A percentile compares a stretch with the other conserved stretches of the same genome.
phyloP scores from a whole-genome alignment of 2,888 invertebrate genomes.

The Nomada lathburiana region DNA sequence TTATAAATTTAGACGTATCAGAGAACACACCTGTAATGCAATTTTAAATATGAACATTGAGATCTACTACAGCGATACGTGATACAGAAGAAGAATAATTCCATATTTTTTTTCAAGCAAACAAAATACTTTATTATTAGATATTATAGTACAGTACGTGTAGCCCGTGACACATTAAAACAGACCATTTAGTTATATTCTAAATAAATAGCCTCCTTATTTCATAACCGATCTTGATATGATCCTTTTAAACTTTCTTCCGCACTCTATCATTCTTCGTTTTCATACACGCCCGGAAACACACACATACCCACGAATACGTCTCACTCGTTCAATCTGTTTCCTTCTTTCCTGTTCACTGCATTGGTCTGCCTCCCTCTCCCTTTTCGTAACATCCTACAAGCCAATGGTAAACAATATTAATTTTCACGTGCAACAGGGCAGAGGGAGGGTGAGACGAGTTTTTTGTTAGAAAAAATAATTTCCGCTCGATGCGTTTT shows the following conservation, averaged over 20 bases:
- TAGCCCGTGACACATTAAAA: constrained; percentile 85
- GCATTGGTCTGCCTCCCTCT: constrained; percentile 23
- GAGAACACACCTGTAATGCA: too few species aligned
- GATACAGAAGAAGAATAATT: background rate
- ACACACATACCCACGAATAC: background rate
- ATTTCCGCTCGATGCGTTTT: constrained; percentile 59
- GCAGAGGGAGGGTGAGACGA: constrained; percentile 68
- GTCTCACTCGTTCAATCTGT: constrained; percentile 41
- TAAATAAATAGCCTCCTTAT: constrained; percentile 84
- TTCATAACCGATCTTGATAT: constrained; percentile 84
- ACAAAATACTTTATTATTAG: constrained; percentile 85
- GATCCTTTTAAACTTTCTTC: constrained; percentile 72
- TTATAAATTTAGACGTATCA: too few species aligned
- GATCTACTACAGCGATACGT: too few species aligned
- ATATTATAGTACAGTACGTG: constrained; percentile 84
- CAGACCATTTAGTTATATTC: constrained; percentile 84
- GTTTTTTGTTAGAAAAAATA: constrained; percentile 79
- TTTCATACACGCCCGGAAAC: background rate
- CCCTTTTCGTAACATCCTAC: constrained; percentile 66
- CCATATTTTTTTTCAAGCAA: constrained; percentile 78
- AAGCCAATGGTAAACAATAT: constrained; percentile 79
- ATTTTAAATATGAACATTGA: too few species aligned
- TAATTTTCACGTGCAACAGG: constrained; percentile 79
- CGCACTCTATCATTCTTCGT: constrained; percentile 48
- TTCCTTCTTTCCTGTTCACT: constrained; percentile 39